Evolutionary conservation across 2,113 vertebrate species (phyloP), one percentile per base, ranked within the genome.

Genomic region (Burhinus bistriatus): DNA sequence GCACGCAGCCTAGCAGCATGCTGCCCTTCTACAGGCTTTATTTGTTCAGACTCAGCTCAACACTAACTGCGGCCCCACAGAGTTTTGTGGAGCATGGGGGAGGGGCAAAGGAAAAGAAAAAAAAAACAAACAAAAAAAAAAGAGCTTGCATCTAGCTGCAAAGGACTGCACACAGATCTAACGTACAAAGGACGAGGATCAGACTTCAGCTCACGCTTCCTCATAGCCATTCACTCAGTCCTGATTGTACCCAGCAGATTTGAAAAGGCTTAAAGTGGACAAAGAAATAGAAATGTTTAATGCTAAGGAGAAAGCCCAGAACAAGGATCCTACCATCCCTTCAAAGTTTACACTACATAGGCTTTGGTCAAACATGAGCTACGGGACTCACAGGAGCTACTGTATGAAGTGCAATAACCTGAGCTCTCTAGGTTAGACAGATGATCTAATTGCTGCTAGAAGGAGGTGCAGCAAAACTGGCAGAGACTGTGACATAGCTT

Each of bases 41-140:
- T 40, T 9, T 11, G 15, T 9, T 40, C 51, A 15, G 61, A 29
- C 36, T 75, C 61, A 34, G 51, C 57, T 62, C 57, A 14, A 80
- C 66, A 27, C 45, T 40, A 4, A 57, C 44, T 30, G 47, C 1
- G 14, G 9, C 21, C 58, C 15, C 11, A 9, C 25, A 18, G 32
- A 2, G 26, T 34, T 38, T 47, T 38, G 65, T 47, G 36, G 5
- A 51, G n/a, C 14, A 12, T 2, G 29, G 30, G 2, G 1, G 12
- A 7, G 11, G 6, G 5, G 9, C 5, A 12, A n/a, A 13, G 26
- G 1, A 10, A 5, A 4, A 2, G 27, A 62, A 14, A 4, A 15
- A 20, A 32, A 38, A 62, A 36, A 25, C 3, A 3, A 45, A 40
- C n/a, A n/a, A 54, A 5, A 15, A 10, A 23, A 38, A 8, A 7